These are phyloP conservation scores for Leucosticte australis DNA, from an alignment of 2,113 vertebrate species.

Conservation along the genomic window DNA sequence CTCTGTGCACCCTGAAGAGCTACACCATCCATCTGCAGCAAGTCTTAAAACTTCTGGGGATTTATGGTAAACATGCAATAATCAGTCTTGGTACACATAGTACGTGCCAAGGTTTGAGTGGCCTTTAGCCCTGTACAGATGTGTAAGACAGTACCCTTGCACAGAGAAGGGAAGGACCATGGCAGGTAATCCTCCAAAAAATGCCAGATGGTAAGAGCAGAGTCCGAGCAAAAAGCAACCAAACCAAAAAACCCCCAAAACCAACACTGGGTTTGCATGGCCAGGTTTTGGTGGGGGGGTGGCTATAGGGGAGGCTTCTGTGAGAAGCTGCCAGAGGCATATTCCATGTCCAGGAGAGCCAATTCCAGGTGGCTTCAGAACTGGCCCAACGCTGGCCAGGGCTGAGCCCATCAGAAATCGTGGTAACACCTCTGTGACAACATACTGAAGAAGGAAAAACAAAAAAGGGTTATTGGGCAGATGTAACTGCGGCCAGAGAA, in stretches of 20 bases:
- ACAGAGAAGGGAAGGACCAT: neutral
- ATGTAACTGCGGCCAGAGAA: neutral
- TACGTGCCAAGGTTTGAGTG: neutral
- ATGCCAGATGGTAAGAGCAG: neutral
- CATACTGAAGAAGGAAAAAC: neutral
- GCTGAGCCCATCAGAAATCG: neutral
- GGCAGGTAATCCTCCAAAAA: neutral
- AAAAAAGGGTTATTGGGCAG: neutral
- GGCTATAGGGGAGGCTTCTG: neutral
- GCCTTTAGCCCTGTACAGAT: neutral
- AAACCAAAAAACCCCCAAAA: neutral
- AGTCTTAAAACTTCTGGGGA: neutral
- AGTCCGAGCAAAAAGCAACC: neutral
- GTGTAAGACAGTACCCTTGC: neutral
- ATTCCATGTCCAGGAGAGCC: neutral
- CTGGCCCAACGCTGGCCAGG: fast-evolving
- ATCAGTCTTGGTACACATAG: neutral
- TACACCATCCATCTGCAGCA: neutral
- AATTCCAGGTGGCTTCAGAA: neutral
- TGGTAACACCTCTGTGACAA: neutral
- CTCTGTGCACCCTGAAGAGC: neutral
- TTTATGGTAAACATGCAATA: neutral
- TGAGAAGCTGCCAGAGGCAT: neutral
- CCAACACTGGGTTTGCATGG: neutral
- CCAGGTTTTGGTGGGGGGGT: neutral